Evolutionary conservation across 2,797 vertebrate species (phyloP).

Genomic region (Spatula clypeata): DNA sequence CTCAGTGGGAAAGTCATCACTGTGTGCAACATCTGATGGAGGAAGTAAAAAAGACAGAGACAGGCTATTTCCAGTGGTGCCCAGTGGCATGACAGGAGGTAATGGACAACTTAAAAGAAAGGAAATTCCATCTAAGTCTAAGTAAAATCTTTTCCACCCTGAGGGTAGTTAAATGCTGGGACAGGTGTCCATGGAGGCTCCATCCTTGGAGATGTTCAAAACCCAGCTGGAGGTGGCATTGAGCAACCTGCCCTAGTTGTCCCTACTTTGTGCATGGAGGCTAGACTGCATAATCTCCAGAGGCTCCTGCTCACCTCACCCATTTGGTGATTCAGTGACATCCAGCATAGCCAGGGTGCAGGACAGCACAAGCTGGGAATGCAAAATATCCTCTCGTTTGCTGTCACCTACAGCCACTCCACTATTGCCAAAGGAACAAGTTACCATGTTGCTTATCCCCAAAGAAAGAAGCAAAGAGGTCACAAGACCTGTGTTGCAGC

Average conservation of each 20-base stretch:
- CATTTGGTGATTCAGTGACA: not conserved
- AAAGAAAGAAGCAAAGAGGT: not conserved
- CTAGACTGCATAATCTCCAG: not conserved
- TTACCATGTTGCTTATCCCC: rapidly evolving
- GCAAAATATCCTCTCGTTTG: not conserved
- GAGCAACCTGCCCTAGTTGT: not conserved
- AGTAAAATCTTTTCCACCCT: not conserved
- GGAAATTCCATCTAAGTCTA: not conserved
- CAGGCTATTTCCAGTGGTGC: not conserved
- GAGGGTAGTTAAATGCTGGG: not conserved
- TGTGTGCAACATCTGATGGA: not conserved
- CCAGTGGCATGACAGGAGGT: too few species aligned
- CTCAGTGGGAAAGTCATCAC: too few species aligned
- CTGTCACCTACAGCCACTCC: not conserved
- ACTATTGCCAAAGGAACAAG: rapidly evolving
- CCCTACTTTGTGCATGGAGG: not conserved
- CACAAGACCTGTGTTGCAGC: not conserved
- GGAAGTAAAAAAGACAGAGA: not conserved
- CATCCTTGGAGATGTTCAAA: not conserved
- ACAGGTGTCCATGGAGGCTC: not conserved
- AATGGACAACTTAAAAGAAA: not conserved
- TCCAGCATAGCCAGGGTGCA: not conserved
- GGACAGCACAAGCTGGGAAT: not conserved
- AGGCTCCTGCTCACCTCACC: not conserved
- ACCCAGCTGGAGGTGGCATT: too few species aligned